Evolutionary conservation across 2,113 vertebrate genomes (phyloP), one percentile per base, ranked within the genome.

Genomic region (Tor tambroides): DNA sequence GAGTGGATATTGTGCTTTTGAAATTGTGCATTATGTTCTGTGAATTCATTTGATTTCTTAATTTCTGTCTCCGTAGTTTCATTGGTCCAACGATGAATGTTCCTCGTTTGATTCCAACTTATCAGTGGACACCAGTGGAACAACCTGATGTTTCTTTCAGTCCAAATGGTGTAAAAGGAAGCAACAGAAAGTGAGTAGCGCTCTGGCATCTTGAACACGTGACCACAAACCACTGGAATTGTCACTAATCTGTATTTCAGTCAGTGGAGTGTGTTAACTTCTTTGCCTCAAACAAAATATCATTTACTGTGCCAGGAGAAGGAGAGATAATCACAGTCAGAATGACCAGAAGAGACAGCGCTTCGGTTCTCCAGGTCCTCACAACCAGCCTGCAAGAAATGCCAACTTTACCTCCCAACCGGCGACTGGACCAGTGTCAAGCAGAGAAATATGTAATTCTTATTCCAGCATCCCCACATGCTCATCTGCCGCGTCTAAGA

Each of bases 261-360:
- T 56, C 23, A 76, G 8, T 46, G 28, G 76, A 19, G 11, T 2
- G 9, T 54, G 51, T 30, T 51, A 19, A 51, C 4, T 78, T 56
- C 17, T 23, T 49, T 78, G 4, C 26, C 46, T 78, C 9, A 32
- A 78, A 7, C 17, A 43, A 11, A 51, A 46, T 23, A 26, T 82
- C 15, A 72, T n/a, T 65, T 41, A 88, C 84, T 90, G 87, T 92
- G 93, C 30, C 91, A 99, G 97, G 96, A 96, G 98, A 90, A 93
- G 88, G 83, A 93, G 87, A 71, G 91, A 92, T 21, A 94, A 96
- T 30, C 89, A 92, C 86, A 91, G 41, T 49, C 78, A 93, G 63
- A 75, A 90, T 84, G 90, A 91, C 54, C 83, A 92, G 82, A 99
- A 99, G 92, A 94, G 96, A 3, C 96, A 95, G 75, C 94, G 97